phyloP scores from a whole-genome alignment of 1,140 invertebrate species.

The Sycophaga agraensis region DNA sequence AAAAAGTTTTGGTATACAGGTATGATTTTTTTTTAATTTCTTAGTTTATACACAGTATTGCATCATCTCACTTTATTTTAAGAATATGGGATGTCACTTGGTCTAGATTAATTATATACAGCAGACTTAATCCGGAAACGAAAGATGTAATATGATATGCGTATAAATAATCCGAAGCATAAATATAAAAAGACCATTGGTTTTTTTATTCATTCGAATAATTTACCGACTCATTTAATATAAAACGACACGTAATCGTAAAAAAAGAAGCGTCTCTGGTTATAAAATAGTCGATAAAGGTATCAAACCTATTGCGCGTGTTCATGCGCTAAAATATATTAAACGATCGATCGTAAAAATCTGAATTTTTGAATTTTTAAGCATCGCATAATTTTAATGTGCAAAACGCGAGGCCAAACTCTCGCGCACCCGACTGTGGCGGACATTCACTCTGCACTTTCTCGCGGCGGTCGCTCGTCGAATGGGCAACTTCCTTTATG shows the following conservation, averaged over 20 bases:
- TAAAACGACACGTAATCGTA: constrained; percentile 14
- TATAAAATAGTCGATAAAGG: constrained; percentile 23
- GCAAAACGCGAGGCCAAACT: constrained; percentile 3
- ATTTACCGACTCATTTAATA: constrained; percentile 15
- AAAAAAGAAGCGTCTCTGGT: neutral
- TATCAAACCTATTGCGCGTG: constrained; percentile 24
- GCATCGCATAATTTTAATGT: constrained; percentile 27
- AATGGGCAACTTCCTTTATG: constrained; percentile 28
- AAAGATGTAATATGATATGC: too few relatives aligned
- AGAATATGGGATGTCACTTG: too few relatives aligned
- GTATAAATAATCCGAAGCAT: too few relatives aligned
- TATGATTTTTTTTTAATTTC: too few relatives aligned
- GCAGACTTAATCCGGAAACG: too few relatives aligned
- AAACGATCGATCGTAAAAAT: constrained; percentile 31
- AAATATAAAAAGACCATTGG: neutral
- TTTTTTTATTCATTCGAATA: constrained; percentile 3
- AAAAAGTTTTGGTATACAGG: too few relatives aligned
- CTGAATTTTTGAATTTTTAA: constrained; percentile 31
- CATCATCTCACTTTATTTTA: too few relatives aligned
- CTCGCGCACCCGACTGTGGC: too few relatives aligned
- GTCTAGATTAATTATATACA: too few relatives aligned
- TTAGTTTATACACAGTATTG: too few relatives aligned
- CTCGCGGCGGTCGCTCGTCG: neutral
- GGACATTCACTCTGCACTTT: neutral
- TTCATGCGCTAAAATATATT: constrained; percentile 18